Percentiles rank a stretch among this genome's conserved stretches.
phyloP scores from a whole-genome alignment of 2,113 vertebrate genomes.

The Neolamprologus sp. region DNA sequence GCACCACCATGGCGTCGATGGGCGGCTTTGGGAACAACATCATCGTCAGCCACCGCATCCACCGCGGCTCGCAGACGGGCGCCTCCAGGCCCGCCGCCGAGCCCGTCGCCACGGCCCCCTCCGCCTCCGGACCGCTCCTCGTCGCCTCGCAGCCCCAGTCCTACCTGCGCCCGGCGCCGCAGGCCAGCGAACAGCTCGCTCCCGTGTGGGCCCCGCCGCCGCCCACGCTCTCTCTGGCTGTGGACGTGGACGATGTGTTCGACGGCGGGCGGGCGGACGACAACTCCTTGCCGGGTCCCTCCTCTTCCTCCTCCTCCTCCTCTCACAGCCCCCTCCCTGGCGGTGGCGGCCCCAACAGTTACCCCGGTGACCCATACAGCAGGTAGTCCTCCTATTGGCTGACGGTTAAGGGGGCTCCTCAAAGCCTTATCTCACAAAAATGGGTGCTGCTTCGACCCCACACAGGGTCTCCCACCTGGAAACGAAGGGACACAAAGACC shows the following conservation, averaged over 20 bases:
- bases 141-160: slow-evolving; percentile 2
- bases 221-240: neutral
- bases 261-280: slow-evolving; percentile 30
- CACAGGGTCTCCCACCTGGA: slow-evolving; percentile 25
- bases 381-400: slow-evolving; percentile 58
- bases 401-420: slow-evolving; percentile 16
- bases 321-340: slow-evolving; percentile 39
- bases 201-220: slow-evolving; percentile 20
- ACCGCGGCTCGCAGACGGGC: slow-evolving; percentile 92
- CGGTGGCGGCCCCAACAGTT: neutral
- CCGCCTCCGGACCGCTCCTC: slow-evolving; percentile 26
- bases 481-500: slow-evolving; percentile 17
- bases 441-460: slow-evolving; percentile 54
- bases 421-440: slow-evolving; percentile 60
- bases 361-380: slow-evolving; percentile 65
- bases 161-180: neutral
- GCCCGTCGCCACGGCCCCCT: neutral
- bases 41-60: slow-evolving; percentile 96
- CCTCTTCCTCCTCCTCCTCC: slow-evolving; percentile 46
- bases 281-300: slow-evolving; percentile 33
- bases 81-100: slow-evolving; percentile 17
- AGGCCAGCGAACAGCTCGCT: neutral
- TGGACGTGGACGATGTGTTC: slow-evolving; percentile 52
- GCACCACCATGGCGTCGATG: slow-evolving; percentile 99
- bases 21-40: slow-evolving; percentile 98